phyloP scores from a whole-genome alignment of 2,797 vertebrate species.

The Pogonophryne albipinna region DNA sequence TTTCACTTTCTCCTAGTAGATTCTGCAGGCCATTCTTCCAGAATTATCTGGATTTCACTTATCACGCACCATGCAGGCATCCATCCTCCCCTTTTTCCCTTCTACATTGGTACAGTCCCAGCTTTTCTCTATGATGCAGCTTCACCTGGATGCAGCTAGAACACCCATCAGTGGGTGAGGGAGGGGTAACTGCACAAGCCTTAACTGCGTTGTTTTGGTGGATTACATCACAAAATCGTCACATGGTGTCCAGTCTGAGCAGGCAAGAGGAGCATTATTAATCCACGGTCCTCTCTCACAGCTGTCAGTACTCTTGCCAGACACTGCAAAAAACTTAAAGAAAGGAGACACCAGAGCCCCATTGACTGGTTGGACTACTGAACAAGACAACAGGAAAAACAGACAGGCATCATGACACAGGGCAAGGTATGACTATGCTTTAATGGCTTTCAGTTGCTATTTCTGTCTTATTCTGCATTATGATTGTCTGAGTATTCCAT shows the following conservation, averaged over 20 bases:
- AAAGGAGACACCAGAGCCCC: slow-evolving; percentile 29
- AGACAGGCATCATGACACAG: slow-evolving; percentile 80
- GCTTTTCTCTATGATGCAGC: slow-evolving; percentile 53
- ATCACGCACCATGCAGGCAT: slow-evolving; percentile 26
- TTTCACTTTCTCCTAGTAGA: neutral
- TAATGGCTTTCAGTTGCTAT: neutral
- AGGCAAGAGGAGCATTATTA: slow-evolving; percentile 22
- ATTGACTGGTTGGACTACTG: slow-evolving; percentile 19
- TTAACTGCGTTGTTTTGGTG: slow-evolving; percentile 57
- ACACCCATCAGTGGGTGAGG: slow-evolving; percentile 69
- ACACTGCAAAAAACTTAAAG: slow-evolving; percentile 12
- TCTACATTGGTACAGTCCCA: slow-evolving; percentile 74
- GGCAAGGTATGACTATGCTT: slow-evolving; percentile 78
- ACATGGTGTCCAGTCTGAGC: slow-evolving; percentile 50
- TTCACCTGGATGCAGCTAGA: slow-evolving; percentile 82
- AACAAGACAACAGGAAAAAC: slow-evolving; percentile 17
- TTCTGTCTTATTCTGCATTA: neutral
- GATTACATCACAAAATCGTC: slow-evolving; percentile 68
- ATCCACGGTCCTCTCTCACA: slow-evolving; percentile 12
- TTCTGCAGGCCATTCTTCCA: slow-evolving; percentile 58
- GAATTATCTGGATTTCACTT: slow-evolving; percentile 65
- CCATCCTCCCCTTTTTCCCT: slow-evolving; percentile 40
- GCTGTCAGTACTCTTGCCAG: neutral
- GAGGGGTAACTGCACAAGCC: slow-evolving; percentile 65
- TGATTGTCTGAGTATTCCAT: slow-evolving; percentile 24